These are phyloP conservation scores for Terrapene triunguis DNA, from an alignment of 2,113 vertebrate species.

Conservation along the genomic window DNA sequence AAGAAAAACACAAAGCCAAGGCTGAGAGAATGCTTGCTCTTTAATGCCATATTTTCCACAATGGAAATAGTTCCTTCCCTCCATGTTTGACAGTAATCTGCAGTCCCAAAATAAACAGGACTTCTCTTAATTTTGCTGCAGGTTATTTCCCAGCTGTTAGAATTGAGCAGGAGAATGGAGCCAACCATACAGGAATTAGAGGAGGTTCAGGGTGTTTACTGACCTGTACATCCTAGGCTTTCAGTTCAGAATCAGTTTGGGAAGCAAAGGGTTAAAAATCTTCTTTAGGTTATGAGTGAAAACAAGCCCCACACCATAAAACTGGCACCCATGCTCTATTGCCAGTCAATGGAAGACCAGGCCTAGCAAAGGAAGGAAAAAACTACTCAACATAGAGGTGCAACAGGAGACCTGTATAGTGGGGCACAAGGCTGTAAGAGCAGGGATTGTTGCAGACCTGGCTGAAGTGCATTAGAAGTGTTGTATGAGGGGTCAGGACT, in stretches of 20 bases:
- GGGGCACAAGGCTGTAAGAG: neutral
- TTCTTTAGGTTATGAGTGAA: neutral
- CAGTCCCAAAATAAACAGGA: conserved; percentile 23
- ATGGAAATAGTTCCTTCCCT: conserved; percentile 37
- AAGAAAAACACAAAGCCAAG: neutral
- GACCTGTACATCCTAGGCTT: accelerated
- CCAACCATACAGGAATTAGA: accelerated
- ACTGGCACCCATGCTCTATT: neutral
- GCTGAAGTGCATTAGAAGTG: accelerated
- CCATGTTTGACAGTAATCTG: conserved; percentile 34
- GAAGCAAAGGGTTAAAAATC: neutral
- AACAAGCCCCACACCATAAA: neutral
- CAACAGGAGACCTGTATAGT: neutral
- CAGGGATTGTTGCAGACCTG: neutral
- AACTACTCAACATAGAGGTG: neutral
- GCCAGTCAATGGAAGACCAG: neutral
- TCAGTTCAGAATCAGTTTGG: neutral
- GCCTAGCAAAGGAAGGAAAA: neutral
- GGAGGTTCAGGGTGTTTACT: accelerated
- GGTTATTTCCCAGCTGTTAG: conserved; percentile 36
- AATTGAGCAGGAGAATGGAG: neutral
- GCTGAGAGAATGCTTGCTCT: neutral
- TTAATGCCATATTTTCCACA: conserved; percentile 62
- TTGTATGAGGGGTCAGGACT: neutral
- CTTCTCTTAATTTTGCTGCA: conserved; percentile 46